phyloP scores from a whole-genome alignment of 2,888 invertebrate genomes.

The Blastobasis lacticolella region DNA sequence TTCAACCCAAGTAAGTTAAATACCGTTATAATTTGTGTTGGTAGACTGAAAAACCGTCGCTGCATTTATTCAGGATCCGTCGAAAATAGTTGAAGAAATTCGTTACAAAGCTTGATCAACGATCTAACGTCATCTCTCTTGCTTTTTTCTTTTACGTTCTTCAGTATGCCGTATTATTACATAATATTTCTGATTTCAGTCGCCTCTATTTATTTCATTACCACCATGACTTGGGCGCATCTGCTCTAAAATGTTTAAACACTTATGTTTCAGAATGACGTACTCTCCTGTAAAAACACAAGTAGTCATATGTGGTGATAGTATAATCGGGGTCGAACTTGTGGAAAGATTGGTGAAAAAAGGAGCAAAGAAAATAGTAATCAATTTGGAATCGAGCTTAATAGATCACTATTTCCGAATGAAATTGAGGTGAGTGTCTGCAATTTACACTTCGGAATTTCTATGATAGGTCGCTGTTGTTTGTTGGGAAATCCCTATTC shows the following conservation, averaged over 20 bases:
- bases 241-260: neutral
- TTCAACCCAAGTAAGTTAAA: conserved; percentile 25
- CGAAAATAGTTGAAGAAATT: too few species aligned
- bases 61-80: too few species aligned
- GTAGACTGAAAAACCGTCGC: too few species aligned
- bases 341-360: conserved; percentile 29
- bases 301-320: conserved; percentile 32
- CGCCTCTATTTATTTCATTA: too few species aligned
- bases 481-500: too few species aligned
- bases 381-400: conserved; percentile 23
- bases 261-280: conserved; percentile 24
- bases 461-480: too few species aligned
- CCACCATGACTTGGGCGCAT: neutral
- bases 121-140: too few species aligned
- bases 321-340: conserved; percentile 31
- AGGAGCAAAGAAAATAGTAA: conserved; percentile 32
- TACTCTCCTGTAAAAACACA: conserved; percentile 26
- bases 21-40: neutral
- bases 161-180: too few species aligned
- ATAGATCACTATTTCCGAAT: conserved; percentile 32
- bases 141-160: too few species aligned
- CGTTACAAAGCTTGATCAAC: too few species aligned
- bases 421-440: conserved; percentile 30
- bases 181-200: too few species aligned
- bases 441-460: neutral